A percentile compares a stretch with the other conserved stretches of the same genome.
These are phyloP conservation scores for Sapayoa aenigma DNA, from an alignment of 2,113 vertebrate genomes.

Conservation along the genomic window DNA sequence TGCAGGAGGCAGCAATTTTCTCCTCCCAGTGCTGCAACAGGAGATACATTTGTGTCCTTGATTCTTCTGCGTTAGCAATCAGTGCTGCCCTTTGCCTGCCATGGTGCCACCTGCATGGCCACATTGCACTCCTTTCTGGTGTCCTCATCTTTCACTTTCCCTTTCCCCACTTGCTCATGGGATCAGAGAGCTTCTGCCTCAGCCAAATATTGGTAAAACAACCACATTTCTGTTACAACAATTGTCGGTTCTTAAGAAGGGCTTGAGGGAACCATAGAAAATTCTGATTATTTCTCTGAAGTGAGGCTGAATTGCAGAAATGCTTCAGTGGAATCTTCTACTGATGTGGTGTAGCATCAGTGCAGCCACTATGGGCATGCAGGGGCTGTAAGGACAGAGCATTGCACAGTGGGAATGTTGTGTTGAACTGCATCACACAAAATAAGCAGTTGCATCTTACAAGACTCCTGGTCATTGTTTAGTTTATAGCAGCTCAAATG, in stretches of 20 bases:
- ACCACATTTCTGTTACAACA: background rate
- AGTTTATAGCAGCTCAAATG: background rate
- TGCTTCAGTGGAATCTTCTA: background rate
- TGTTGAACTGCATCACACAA: background rate
- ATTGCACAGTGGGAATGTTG: background rate
- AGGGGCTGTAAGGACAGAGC: background rate
- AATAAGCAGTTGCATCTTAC: background rate
- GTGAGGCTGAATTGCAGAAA: background rate
- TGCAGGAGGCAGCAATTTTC: background rate
- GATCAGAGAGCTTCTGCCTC: background rate
- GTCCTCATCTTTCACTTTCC: background rate
- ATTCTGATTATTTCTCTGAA: background rate
- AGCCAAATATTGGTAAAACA: background rate
- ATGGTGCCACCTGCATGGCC: background rate
- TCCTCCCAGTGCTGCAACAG: background rate
- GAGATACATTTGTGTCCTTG: background rate
- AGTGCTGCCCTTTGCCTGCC: background rate
- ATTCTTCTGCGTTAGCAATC: background rate
- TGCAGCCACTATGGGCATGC: background rate
- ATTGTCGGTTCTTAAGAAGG: background rate
- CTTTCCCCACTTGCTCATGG: background rate
- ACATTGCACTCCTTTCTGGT: background rate
- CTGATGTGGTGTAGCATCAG: background rate
- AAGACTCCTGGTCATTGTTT: background rate
- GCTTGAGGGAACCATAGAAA: background rate